These are phyloP conservation scores for Corythornis cristatus DNA, from an alignment of 2,113 vertebrate species.

Conservation along the genomic window DNA sequence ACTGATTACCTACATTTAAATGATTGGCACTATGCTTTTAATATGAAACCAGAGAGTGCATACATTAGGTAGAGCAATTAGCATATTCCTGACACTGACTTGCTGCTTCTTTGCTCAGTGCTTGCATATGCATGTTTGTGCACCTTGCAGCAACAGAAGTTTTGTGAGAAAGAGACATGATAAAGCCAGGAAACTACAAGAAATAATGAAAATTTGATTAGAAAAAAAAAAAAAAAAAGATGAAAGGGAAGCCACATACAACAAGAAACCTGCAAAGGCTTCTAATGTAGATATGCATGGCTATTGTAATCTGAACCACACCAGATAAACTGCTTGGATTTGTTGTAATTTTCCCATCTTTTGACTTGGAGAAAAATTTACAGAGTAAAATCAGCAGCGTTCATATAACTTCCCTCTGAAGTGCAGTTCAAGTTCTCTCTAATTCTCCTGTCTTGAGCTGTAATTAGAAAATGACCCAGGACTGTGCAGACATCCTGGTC, in stretches of 20 bases:
- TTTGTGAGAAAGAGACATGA: conserved; percentile 6
- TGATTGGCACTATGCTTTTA: neutral
- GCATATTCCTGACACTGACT: neutral
- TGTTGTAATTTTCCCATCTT: neutral
- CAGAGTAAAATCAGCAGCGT: neutral
- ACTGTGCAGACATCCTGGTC: neutral
- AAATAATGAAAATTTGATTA: neutral
- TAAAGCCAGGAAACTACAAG: conserved; percentile 6
- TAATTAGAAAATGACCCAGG: neutral
- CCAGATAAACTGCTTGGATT: neutral
- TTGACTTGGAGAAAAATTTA: neutral
- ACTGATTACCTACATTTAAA: neutral
- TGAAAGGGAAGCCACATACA: neutral
- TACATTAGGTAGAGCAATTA: neutral
- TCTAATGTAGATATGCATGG: neutral
- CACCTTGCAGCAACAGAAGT: conserved; percentile 4
- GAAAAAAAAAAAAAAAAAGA: neutral
- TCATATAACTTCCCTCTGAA: neutral
- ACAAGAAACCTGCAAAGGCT: neutral
- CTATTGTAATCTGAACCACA: neutral
- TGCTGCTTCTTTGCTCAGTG: neutral
- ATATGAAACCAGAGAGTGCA: neutral
- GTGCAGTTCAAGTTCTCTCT: neutral
- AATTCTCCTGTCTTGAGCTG: neutral
- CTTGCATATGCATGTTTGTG: neutral